Conservation (phyloP, 2,888 invertebrate species). For the Zaprionus lineosus region DNA sequence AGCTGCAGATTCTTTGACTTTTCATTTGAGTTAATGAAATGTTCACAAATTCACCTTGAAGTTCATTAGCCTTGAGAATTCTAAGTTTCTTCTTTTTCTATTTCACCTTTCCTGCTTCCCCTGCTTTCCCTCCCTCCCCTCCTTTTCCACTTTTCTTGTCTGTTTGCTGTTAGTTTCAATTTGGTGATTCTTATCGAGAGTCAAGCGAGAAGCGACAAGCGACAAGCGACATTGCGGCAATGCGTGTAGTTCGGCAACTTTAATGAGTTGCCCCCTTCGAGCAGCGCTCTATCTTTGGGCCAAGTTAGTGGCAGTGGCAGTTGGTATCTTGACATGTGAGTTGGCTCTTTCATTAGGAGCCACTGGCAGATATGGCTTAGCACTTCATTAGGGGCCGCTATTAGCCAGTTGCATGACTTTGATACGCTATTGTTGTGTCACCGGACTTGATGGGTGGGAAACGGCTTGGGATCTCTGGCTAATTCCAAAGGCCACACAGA, state of each 20-base stretch:
- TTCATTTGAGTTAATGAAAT: background rate
- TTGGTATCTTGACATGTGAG: conserved; percentile 41
- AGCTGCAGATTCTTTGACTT: background rate
- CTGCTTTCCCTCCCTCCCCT: conserved; percentile 11
- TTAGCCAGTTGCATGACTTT: conserved; percentile 57
- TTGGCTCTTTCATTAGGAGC: conserved; percentile 62
- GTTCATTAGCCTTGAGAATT: conserved; percentile 11
- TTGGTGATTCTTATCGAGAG: conserved; percentile 35
- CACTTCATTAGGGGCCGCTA: conserved; percentile 62
- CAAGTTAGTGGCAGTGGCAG: conserved; percentile 11
- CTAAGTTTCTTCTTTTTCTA: conserved; percentile 8
- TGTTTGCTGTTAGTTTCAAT: conserved; percentile 20
- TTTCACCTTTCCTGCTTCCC: background rate
- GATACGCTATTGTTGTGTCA: conserved; percentile 62
- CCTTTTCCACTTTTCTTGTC: conserved; percentile 51
- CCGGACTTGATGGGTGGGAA: conserved; percentile 38
- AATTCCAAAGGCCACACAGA: conserved; percentile 46
- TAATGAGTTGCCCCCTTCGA: conserved; percentile 36
- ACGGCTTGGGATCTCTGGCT: conserved; percentile 54
- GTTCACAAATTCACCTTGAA: conserved; percentile 5
- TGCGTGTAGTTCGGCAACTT: conserved; percentile 32
- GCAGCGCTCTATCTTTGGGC: conserved; percentile 17
- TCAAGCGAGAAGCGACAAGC: conserved; percentile 5
- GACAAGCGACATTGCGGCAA: conserved; percentile 20
- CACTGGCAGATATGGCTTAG: conserved; percentile 49